Percentiles rank a stretch among this genome's conserved stretches.
phyloP scores from a whole-genome alignment of 2,797 vertebrate genomes.

The Prionace glauca region DNA sequence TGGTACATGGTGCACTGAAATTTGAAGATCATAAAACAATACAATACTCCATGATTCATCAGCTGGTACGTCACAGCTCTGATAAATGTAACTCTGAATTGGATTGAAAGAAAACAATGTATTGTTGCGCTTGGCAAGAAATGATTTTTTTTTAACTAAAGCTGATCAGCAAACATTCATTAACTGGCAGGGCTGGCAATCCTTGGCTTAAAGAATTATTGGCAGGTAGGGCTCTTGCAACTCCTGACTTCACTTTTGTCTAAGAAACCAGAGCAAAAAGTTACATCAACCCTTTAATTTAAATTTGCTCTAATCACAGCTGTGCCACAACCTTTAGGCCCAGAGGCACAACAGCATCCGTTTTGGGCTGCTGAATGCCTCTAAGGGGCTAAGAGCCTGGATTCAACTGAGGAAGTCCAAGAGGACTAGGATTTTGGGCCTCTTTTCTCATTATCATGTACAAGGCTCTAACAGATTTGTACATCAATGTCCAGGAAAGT shows the following conservation, averaged over 20 bases:
- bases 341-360: not conserved
- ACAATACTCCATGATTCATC: not conserved
- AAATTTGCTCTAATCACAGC: not conserved
- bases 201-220: not conserved
- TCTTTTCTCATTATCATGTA: too few relatives aligned
- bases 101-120: not conserved
- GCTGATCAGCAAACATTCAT: not conserved
- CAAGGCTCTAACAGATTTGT: not conserved
- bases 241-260: not conserved
- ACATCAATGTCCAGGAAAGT: not conserved
- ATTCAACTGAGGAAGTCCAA: not conserved
- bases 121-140: not conserved
- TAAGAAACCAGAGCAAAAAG: not conserved
- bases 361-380: not conserved
- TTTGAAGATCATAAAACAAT: not conserved
- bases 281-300: not conserved
- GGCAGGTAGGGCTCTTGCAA: not conserved
- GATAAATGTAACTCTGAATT: not conserved
- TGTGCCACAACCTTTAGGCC: too few relatives aligned
- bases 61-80: not conserved
- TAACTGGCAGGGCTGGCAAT: not conserved
- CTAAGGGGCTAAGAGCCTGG: not conserved
- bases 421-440: not conserved
- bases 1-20: not conserved
- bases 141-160: not conserved